A percentile compares a stretch with the other conserved stretches of the same genome.
phyloP scores from a whole-genome alignment of 2,888 invertebrate genomes.

The Sinotaia quadrata region DNA sequence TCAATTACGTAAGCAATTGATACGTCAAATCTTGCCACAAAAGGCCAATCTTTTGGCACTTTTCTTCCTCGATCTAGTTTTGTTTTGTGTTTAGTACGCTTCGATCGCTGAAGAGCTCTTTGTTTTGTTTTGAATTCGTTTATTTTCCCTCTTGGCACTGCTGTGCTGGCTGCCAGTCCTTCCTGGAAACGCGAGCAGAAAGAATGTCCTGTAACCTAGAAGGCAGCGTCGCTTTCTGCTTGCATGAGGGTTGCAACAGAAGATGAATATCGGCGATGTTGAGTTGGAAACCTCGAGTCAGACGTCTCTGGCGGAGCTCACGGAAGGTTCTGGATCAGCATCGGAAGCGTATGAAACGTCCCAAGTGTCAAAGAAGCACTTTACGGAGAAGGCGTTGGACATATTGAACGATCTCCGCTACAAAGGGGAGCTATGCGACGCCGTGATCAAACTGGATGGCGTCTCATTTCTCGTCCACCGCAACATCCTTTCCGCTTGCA shows the following conservation, averaged over 20 bases:
- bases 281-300: neutral
- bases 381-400: constrained; percentile 86
- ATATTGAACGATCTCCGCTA: constrained; percentile 85
- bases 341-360: neutral
- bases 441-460: constrained; percentile 84
- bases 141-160: neutral
- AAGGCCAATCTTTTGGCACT: too few relatives aligned
- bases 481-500: constrained; percentile 79
- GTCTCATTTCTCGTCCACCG: constrained; percentile 86
- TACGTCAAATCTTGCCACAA: too few relatives aligned
- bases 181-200: too few relatives aligned
- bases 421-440: constrained; percentile 89
- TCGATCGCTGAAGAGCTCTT: too few relatives aligned
- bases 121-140: too few relatives aligned
- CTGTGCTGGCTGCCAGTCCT: neutral
- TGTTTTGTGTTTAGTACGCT: too few relatives aligned
- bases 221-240: neutral
- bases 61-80: too few relatives aligned
- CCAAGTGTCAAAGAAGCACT: neutral
- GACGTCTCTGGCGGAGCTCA: neutral
- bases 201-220: neutral
- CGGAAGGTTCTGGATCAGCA: neutral
- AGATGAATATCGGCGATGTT: constrained; percentile 22
- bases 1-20: too few relatives aligned
- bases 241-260: neutral